These are phyloP conservation scores for Neostethus bicornis DNA, from an alignment of 2,797 vertebrate genomes.

Conservation along the genomic window DNA sequence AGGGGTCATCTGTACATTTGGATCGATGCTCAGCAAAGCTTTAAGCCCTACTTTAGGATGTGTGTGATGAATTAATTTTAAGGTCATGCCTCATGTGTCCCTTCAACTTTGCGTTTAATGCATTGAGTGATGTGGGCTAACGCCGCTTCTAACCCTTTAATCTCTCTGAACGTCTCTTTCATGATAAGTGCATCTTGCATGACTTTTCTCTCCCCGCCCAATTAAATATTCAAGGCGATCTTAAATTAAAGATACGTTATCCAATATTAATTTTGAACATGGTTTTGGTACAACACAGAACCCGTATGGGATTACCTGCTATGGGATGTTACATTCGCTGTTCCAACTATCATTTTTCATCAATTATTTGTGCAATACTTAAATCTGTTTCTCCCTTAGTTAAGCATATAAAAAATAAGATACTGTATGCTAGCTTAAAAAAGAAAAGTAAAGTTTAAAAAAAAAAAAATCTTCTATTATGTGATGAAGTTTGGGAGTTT, in stretches of 20 bases:
- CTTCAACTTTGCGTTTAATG: conserved; percentile 9
- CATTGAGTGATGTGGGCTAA: conserved; percentile 16
- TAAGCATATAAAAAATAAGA: background rate
- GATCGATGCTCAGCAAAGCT: conserved; percentile 9
- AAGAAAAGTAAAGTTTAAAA: no score
- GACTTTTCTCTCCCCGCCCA: background rate
- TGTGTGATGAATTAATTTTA: conserved; percentile 33
- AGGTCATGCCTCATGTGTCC: conserved; percentile 19
- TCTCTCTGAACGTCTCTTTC: conserved; percentile 4
- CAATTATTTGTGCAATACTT: conserved; percentile 50
- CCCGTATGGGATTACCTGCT: conserved; percentile 17
- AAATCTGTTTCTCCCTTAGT: conserved; percentile 21
- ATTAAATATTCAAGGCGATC: conserved; percentile 35
- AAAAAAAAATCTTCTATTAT: conserved; percentile 26
- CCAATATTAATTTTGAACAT: conserved; percentile 46
- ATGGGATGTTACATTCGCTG: conserved; percentile 6
- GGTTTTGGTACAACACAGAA: conserved; percentile 36
- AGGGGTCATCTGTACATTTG: conserved; percentile 14
- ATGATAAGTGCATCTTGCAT: conserved; percentile 6
- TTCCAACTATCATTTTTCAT: conserved; percentile 31
- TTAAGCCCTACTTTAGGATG: conserved; percentile 10
- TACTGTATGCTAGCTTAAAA: conserved; percentile 15
- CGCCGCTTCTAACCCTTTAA: conserved; percentile 13
- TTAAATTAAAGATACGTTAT: conserved; percentile 58
- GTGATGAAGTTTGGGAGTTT: conserved; percentile 13